Evolutionary conservation across 2,888 invertebrate species (phyloP).

Genomic region (Nymphalis c-album): DNA sequence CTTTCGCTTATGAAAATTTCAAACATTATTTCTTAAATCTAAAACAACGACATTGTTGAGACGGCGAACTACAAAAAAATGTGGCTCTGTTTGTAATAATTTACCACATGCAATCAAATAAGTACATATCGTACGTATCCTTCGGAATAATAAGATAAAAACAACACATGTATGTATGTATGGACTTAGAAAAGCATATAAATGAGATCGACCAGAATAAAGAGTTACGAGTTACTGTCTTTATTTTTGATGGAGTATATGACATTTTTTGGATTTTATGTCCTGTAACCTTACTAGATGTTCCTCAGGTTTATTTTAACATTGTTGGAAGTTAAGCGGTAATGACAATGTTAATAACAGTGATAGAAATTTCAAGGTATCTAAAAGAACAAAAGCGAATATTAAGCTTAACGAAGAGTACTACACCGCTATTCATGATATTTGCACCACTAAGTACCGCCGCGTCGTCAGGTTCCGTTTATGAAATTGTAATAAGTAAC

Average conservation of each 20-base stretch:
- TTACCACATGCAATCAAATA: too few species aligned
- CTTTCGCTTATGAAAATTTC: too few species aligned
- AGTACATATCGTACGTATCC: too few species aligned
- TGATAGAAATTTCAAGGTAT: slow-evolving; percentile 20
- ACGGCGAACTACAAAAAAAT: too few species aligned
- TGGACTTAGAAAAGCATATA: too few species aligned
- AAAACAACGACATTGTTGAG: too few species aligned
- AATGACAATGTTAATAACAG: slow-evolving; percentile 2
- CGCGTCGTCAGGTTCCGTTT: slow-evolving; percentile 17
- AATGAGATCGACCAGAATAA: too few species aligned
- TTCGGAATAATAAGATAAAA: too few species aligned
- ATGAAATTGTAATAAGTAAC: slow-evolving; percentile 12
- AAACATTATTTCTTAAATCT: too few species aligned
- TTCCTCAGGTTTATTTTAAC: too few species aligned
- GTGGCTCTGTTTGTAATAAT: too few species aligned
- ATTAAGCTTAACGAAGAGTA: slow-evolving; percentile 29
- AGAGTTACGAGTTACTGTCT: too few species aligned
- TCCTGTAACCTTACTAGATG: background rate
- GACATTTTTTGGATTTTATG: background rate
- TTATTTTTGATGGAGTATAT: background rate
- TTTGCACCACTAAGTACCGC: slow-evolving; percentile 24
- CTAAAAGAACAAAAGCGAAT: slow-evolving; percentile 31
- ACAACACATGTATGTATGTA: background rate
- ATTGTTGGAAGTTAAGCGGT: slow-evolving; percentile 3
- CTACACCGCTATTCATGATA: slow-evolving; percentile 26